These are phyloP conservation scores for Lithophane semibrunnea DNA, from an alignment of 2,888 invertebrate genomes.

Conservation along the genomic window DNA sequence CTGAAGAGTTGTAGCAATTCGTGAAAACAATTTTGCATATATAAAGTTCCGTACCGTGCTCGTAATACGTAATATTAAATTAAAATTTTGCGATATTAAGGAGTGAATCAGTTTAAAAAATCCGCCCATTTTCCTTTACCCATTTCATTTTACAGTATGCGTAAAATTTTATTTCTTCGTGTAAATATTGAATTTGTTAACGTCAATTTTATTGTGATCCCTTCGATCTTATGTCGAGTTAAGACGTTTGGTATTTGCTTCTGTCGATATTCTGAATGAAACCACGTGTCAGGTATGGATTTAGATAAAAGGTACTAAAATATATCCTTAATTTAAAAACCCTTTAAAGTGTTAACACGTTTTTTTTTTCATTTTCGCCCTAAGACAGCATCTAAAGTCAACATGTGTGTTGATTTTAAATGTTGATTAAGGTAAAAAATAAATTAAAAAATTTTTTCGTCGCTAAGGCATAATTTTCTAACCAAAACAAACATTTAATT, in stretches of 20 bases:
- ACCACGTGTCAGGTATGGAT: not conserved
- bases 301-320: not conserved
- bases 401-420: not conserved
- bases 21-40: not conserved
- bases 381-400: not conserved
- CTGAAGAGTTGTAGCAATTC: not conserved
- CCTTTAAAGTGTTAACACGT: no score
- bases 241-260: not conserved
- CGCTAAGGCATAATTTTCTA: not conserved
- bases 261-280: not conserved
- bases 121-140: not conserved
- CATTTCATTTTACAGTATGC: not conserved
- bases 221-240: not conserved
- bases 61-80: not conserved
- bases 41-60: not conserved
- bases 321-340: not conserved
- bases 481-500: constrained; percentile 23
- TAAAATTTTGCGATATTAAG: no score
- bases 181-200: not conserved
- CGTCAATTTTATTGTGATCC: not conserved
- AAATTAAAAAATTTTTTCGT: not conserved
- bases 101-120: not conserved
- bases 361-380: no score
- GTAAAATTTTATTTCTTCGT: not conserved
- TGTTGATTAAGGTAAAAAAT: not conserved